phyloP scores from a whole-genome alignment of 2,113 vertebrate species.

The Capreolus pygargus region DNA sequence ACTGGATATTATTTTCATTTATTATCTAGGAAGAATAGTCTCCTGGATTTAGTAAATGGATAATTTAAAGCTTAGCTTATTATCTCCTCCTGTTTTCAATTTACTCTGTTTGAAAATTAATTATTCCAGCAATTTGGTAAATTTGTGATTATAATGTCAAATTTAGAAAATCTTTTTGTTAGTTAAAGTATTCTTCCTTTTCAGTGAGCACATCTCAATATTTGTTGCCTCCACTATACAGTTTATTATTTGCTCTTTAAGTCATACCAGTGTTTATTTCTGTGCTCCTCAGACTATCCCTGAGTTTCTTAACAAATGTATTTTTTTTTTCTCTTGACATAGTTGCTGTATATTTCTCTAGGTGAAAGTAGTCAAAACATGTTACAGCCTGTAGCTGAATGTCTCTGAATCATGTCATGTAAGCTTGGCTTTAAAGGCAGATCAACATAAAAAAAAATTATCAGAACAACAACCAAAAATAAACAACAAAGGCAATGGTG shows the following conservation, averaged over 20 bases:
- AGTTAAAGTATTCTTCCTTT: no score
- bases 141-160: no score
- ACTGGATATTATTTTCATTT: neutral
- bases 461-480: neutral
- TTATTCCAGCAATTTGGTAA: no score
- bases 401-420: neutral
- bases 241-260: no score
- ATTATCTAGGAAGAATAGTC: no score
- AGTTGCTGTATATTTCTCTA: neutral
- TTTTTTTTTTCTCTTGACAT: neutral
- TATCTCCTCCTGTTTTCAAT: no score
- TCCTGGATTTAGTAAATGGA: no score
- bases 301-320: neutral
- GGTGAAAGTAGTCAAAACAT: neutral
- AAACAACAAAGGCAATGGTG: neutral
- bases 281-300: neutral
- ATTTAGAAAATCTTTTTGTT: no score
- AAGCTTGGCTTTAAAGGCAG: neutral
- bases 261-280: constrained; percentile 13
- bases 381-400: neutral
- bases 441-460: neutral
- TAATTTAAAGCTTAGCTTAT: no score
- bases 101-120: no score
- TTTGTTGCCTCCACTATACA: no score
- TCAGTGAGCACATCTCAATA: no score